Evolutionary conservation across 2,888 invertebrate genomes (phyloP).

Genomic region (Spilarctia lutea): DNA sequence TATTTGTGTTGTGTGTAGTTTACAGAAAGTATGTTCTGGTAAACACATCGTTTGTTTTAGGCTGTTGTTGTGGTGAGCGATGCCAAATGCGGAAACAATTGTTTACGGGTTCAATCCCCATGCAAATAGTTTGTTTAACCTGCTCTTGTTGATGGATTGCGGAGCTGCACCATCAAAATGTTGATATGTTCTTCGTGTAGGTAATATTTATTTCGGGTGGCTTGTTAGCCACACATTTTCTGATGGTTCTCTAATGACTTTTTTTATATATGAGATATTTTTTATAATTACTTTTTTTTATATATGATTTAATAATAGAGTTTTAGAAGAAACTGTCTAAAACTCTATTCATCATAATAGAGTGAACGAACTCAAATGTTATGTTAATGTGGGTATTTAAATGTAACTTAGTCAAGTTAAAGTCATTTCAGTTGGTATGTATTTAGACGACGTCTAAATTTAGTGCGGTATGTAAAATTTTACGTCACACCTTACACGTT

Average conservation of each 20-base stretch:
- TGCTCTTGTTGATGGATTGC: constrained; percentile 17
- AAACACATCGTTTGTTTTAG: constrained; percentile 16
- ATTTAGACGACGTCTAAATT: too few relatives aligned
- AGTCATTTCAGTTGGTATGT: too few relatives aligned
- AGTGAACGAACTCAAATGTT: neutral
- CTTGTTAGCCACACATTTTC: neutral
- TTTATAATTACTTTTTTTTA: too few relatives aligned
- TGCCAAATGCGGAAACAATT: constrained; percentile 1
- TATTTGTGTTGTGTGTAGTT: neutral
- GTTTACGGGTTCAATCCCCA: constrained; percentile 13
- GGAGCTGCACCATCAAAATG: constrained; percentile 6
- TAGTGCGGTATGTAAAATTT: too few relatives aligned
- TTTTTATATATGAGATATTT: too few relatives aligned
- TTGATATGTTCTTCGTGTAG: neutral
- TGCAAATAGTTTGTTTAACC: constrained; percentile 19
- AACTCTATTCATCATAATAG: neutral
- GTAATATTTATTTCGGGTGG: neutral
- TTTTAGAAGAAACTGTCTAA: too few relatives aligned
- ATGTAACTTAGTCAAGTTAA: too few relatives aligned
- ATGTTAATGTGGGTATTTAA: neutral
- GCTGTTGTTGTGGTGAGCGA: constrained; percentile 8
- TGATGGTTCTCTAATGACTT: neutral
- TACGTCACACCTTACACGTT: too few relatives aligned
- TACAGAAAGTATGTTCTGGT: neutral
- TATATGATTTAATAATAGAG: too few relatives aligned